These are phyloP conservation scores for Crotalus helleri DNA, from an alignment of 2,113 vertebrate genomes.

Conservation along the genomic window DNA sequence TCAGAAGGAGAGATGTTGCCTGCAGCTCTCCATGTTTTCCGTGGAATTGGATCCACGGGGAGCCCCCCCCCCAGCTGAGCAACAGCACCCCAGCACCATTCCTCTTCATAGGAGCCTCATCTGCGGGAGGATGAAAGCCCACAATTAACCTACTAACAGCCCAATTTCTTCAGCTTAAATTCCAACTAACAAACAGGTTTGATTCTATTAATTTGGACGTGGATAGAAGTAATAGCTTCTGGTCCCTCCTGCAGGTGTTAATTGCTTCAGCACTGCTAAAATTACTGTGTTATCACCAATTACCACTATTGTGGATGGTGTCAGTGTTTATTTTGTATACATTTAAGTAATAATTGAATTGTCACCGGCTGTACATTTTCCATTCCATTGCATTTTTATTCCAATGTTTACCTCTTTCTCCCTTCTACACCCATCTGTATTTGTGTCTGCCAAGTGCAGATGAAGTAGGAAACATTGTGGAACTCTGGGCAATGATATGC, in stretches of 20 bases:
- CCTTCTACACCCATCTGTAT: not conserved
- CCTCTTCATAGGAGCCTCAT: not conserved
- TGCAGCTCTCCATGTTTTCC: not conserved
- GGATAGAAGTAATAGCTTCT: not conserved
- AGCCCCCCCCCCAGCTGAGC: too few relatives aligned
- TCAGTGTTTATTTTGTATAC: not conserved
- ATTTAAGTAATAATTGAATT: not conserved
- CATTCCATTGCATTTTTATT: not conserved
- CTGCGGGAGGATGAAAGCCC: not conserved
- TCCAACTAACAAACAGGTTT: not conserved
- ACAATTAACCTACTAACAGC: not conserved
- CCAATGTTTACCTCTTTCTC: not conserved
- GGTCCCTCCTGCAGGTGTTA: not conserved
- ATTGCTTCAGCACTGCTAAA: not conserved
- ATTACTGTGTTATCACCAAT: not conserved
- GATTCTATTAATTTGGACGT: not conserved
- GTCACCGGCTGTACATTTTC: not conserved
- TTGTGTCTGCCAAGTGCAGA: not conserved
- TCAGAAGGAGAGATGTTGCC: not conserved
- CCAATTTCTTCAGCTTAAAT: not conserved
- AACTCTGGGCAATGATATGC: not conserved
- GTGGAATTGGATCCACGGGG: not conserved
- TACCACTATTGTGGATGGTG: not conserved
- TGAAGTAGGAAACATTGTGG: not conserved
- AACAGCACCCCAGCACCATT: not conserved